A percentile compares a stretch with the other conserved stretches of the same genome.
phyloP scores from a whole-genome alignment of 2,797 vertebrate genomes.

The Danio tinwini region DNA sequence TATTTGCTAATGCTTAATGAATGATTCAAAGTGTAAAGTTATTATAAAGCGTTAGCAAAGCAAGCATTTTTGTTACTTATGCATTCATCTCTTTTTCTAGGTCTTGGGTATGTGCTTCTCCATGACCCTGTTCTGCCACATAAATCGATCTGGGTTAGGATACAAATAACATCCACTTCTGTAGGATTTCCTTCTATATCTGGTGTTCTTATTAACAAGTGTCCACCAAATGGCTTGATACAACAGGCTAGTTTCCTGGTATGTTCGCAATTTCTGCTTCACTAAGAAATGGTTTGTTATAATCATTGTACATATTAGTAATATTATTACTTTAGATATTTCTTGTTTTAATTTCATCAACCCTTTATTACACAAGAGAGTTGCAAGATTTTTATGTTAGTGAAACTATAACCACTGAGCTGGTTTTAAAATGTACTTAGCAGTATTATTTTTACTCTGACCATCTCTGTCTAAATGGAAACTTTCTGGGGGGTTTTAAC shows the following conservation, averaged over 20 bases:
- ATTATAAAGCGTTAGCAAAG: too few relatives aligned
- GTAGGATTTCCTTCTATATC: background rate
- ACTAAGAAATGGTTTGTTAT: too few relatives aligned
- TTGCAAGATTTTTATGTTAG: background rate
- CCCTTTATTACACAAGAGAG: too few relatives aligned
- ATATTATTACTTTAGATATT: background rate
- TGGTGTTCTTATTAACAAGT: background rate
- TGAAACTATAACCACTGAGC: background rate
- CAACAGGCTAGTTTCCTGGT: too few relatives aligned
- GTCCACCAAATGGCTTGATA: background rate
- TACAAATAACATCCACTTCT: conserved; percentile 71
- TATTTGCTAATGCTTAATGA: background rate
- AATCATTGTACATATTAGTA: background rate
- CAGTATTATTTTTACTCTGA: background rate
- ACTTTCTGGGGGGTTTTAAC: background rate
- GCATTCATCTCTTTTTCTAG: conserved; percentile 62
- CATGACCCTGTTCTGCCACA: conserved; percentile 84
- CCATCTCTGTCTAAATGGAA: background rate
- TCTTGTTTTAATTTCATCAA: background rate
- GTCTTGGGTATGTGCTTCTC: conserved; percentile 85
- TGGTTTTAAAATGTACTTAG: background rate
- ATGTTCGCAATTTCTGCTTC: too few relatives aligned
- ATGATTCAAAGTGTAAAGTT: too few relatives aligned
- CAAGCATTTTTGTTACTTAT: background rate
- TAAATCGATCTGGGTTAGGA: conserved; percentile 77